Evolutionary conservation across 1,140 invertebrate species (phyloP).

Genomic region (Daktulosphaira vitifoliae): DNA sequence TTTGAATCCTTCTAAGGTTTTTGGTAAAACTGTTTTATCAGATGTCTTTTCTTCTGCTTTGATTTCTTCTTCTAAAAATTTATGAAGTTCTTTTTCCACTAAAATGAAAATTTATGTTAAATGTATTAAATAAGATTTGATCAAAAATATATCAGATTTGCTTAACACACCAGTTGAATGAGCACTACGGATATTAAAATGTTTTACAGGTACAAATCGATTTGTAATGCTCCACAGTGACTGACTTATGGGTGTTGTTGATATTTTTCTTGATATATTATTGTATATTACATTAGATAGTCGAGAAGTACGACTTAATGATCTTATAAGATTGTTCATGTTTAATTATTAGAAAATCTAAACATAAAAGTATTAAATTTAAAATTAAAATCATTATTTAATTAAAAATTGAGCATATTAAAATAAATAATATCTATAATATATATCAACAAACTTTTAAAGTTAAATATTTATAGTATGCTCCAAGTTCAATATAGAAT

Average conservation of each 20-base stretch:
- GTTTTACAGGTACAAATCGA: neutral
- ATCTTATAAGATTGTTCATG: neutral
- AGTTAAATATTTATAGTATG: too few relatives aligned
- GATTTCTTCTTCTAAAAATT: conserved; percentile 19
- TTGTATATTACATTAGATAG: neutral
- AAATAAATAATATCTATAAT: too few relatives aligned
- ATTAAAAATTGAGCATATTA: too few relatives aligned
- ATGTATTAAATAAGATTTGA: neutral
- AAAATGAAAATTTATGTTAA: neutral
- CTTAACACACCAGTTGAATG: neutral
- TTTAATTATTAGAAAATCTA: neutral
- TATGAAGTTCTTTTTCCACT: conserved; percentile 18
- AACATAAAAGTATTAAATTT: too few relatives aligned
- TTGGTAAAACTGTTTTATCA: neutral
- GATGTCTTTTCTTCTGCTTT: conserved; percentile 23
- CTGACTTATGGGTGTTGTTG: neutral
- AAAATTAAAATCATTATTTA: too few relatives aligned
- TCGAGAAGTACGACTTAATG: neutral
- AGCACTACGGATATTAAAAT: neutral
- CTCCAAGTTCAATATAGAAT: too few relatives aligned
- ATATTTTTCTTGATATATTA: neutral
- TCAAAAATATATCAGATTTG: neutral
- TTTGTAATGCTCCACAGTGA: neutral
- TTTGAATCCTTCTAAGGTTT: conserved; percentile 22
- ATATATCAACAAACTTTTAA: too few relatives aligned